Evolutionary conservation across 2,113 vertebrate genomes (phyloP), one percentile per base, ranked within the genome.

Genomic region (Ramphastos sulfuratus): DNA sequence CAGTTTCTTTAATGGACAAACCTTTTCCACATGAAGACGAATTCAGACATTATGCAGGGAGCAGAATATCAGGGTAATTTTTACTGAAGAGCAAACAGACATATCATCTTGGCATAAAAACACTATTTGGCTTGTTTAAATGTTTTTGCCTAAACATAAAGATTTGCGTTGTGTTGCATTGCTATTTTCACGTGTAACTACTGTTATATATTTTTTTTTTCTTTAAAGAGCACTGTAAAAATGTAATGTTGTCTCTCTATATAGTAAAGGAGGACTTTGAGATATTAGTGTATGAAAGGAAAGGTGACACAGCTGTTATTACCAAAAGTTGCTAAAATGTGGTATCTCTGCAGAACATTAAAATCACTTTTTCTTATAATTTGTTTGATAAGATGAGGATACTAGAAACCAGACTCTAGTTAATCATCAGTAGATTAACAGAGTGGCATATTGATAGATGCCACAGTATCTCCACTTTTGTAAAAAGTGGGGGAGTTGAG

Each of bases 401-500:
- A 35, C 4, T 48, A 56, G 31, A 54, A 12, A 76, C 65, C 44
- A 82, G 59, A 16, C 31, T 48, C 4, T 67, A 64, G 3, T 30
- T 87, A 65, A 67, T 65, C 19, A 75, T 31, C 54, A 28, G 9
- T 31, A 6, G 35, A 63, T 20, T 28, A 11, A 11, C 35, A 14
- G 5, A 52, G 8, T 12, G 74, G 31, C 20, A 24, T 60, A 25
- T 4, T 35, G 8, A 8, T 35, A 52, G 21, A 2, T 11, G 6
- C 5, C 12, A n/a, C 3, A 72, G 8, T 13, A 82, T 42, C 2
- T 3, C 3, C 19, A 5, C 24, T 64, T 82, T 60, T 33, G 10
- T 23, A 13, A 30, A 27, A 9, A 19, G 5, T 7, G 0, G 3
- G n/a, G 9, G 4, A 1, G 13, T 2, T 4, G 2, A 23, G 2